These are phyloP conservation scores for Anastrepha ludens DNA, from an alignment of 1,140 invertebrate species.

Conservation along the genomic window DNA sequence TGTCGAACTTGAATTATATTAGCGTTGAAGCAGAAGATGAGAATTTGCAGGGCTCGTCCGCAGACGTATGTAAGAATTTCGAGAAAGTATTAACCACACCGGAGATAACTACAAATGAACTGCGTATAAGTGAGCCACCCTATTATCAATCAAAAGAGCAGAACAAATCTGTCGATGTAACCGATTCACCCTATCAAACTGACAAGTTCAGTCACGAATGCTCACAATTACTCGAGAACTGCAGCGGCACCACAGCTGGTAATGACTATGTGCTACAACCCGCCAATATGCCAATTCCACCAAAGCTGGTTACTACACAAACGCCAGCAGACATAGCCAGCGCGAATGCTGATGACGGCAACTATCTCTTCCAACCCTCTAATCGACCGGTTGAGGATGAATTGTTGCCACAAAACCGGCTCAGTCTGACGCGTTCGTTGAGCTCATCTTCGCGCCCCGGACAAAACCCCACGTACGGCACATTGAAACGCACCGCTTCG, in stretches of 20 bases:
- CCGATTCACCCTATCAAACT: conserved; percentile 62
- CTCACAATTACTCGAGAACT: conserved; percentile 70
- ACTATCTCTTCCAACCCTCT: conserved; percentile 78
- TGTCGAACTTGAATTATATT: conserved; percentile 73
- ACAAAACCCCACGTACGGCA: conserved; percentile 63
- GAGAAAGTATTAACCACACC: conserved; percentile 67
- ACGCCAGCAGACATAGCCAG: conserved; percentile 45
- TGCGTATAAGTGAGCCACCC: conserved; percentile 71
- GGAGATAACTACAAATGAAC: conserved; percentile 69
- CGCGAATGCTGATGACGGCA: conserved; percentile 66
- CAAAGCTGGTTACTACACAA: conserved; percentile 64
- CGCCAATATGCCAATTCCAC: conserved; percentile 67
- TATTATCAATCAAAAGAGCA: conserved; percentile 73
- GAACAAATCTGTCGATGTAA: conserved; percentile 66
- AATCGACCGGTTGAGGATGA: conserved; percentile 76
- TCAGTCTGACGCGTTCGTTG: conserved; percentile 58
- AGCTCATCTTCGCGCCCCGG: conserved; percentile 55
- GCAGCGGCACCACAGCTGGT: conserved; percentile 62
- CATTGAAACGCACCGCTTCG: conserved; percentile 66
- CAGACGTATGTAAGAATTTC: conserved; percentile 65
- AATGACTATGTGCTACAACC: conserved; percentile 72
- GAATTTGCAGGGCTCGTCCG: conserved; percentile 65
- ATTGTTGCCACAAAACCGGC: conserved; percentile 59
- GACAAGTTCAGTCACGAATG: conserved; percentile 73
- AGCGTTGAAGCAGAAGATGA: conserved; percentile 70